Evolutionary conservation across 2,113 vertebrate genomes (phyloP).

Genomic region (Podilymbus podiceps): DNA sequence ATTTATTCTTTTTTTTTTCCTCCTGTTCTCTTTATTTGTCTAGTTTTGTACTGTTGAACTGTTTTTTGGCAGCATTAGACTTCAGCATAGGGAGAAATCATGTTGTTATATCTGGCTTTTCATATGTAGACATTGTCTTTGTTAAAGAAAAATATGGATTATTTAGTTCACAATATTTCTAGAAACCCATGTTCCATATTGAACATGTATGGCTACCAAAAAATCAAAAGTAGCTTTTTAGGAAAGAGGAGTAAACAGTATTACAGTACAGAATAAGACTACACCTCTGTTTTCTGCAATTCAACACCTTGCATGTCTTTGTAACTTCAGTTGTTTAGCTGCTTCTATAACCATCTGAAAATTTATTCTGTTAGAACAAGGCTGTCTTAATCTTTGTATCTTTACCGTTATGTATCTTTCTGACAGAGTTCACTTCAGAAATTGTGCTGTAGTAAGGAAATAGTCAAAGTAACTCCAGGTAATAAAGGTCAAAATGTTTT

Average conservation of each 20-base stretch:
- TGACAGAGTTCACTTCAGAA: slow-evolving; percentile 5
- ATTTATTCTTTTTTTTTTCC: slow-evolving; percentile 20
- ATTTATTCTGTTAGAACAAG: not conserved
- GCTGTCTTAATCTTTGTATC: not conserved
- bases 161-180: not conserved
- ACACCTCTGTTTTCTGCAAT: not conserved
- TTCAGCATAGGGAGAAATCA: not conserved
- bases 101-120: not conserved
- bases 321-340: not conserved
- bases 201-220: not conserved
- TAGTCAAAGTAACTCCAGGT: not conserved
- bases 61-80: not conserved
- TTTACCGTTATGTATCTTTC: not conserved
- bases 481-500: not conserved
- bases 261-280: slow-evolving; percentile 40
- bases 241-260: not conserved
- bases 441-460: not conserved
- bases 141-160: not conserved
- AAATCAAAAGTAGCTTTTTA: not conserved
- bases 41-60: slow-evolving; percentile 44
- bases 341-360: not conserved
- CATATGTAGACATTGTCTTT: not conserved
- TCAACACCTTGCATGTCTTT: not conserved
- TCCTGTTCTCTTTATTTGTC: not conserved
- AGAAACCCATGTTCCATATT: not conserved